Conservation (phyloP, 2,888 invertebrate genomes). For the Temnothorax rugatulus region DNA sequence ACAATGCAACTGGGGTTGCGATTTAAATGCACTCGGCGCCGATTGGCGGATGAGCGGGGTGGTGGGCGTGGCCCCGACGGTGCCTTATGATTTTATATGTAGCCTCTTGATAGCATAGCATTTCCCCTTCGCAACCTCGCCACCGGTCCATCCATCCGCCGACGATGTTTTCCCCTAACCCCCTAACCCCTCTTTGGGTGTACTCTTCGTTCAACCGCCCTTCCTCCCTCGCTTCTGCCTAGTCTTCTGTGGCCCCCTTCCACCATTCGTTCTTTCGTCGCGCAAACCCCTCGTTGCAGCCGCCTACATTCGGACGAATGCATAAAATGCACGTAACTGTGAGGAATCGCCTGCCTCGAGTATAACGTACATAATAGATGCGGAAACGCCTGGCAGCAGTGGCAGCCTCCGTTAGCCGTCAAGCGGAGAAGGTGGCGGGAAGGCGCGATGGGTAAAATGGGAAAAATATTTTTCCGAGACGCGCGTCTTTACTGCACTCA, state of each 20-base stretch:
- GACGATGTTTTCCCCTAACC: conserved; percentile 25
- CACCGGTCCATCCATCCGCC: conserved; percentile 49
- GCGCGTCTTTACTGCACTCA: conserved; percentile 62
- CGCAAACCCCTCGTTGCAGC: conserved; percentile 53
- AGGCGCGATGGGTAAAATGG: conserved; percentile 69
- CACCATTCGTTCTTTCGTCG: conserved; percentile 47
- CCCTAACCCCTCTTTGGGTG: conserved; percentile 28
- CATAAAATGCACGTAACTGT: conserved; percentile 79
- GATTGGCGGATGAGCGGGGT: conserved; percentile 83
- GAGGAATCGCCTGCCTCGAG: conserved; percentile 68
- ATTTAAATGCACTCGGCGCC: conserved; percentile 83
- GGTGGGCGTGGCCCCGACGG: conserved; percentile 83
- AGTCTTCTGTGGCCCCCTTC: conserved; percentile 25
- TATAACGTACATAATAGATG: conserved; percentile 74
- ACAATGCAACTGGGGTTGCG: conserved; percentile 84
- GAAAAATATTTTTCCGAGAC: conserved; percentile 80
- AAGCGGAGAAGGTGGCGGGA: conserved; percentile 23
- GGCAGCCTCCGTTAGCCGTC: conserved; percentile 50
- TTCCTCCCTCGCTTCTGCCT: conserved; percentile 22
- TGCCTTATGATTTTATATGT: conserved; percentile 85
- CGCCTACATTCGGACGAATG: conserved; percentile 75
- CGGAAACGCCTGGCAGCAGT: conserved; percentile 63
- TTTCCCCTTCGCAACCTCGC: conserved; percentile 61
- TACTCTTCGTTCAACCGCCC: conserved; percentile 37
- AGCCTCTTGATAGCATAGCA: conserved; percentile 81